These are phyloP conservation scores for Eulacestoma nigropectus DNA, from an alignment of 2,113 vertebrate genomes.

Conservation along the genomic window DNA sequence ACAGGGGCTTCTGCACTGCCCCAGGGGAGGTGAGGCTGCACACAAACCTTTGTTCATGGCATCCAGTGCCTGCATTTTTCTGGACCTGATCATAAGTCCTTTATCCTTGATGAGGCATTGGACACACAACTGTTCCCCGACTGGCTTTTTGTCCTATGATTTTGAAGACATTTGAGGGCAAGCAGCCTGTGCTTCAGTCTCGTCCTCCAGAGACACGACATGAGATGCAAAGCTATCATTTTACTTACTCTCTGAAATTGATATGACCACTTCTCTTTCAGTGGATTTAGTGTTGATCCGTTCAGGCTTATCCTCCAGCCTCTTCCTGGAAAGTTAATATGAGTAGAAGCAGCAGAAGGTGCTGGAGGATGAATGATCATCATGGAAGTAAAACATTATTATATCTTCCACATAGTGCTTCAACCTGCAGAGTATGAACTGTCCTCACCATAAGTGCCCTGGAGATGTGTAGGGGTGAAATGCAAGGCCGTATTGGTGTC, in stretches of 20 bases:
- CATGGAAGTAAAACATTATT: background rate
- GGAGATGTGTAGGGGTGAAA: background rate
- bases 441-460: background rate
- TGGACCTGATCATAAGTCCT: background rate
- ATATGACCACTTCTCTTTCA: background rate
- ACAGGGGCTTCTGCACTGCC: background rate
- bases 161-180: background rate
- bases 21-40: background rate
- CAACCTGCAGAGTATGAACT: background rate
- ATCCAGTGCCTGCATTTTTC: background rate
- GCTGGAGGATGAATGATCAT: background rate
- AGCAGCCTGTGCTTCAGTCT: background rate
- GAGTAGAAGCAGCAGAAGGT: background rate
- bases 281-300: background rate
- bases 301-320: background rate
- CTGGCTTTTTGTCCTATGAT: background rate
- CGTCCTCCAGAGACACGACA: background rate
- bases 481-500: background rate
- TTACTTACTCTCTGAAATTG: background rate
- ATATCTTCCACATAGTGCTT: background rate
- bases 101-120: background rate
- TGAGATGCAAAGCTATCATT: background rate
- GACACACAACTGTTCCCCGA: accelerated
- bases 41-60: background rate
- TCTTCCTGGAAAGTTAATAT: background rate